Percentiles rank a stretch among this genome's conserved stretches.
Evolutionary conservation across 1,140 invertebrate species (phyloP).

Genomic region (Solenopsis invicta): DNA sequence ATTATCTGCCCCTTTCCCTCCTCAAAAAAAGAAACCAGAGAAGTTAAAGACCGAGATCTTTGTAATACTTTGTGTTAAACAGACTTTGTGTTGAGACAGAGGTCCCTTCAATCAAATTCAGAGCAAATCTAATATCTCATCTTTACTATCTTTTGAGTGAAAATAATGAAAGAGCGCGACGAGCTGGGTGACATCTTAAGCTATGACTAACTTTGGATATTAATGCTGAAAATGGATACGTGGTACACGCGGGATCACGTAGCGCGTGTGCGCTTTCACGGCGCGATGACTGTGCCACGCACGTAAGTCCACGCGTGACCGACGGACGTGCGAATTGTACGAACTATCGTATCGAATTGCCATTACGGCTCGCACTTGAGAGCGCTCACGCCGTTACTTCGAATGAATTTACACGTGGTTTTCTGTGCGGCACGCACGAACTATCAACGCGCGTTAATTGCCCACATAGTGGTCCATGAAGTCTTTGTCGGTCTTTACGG

Average conservation of each 20-base stretch:
- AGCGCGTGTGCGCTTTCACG: conserved; percentile 28
- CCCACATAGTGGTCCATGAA: conserved; percentile 69
- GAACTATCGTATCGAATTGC: conserved; percentile 81
- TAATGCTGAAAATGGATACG: background rate
- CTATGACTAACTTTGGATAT: background rate
- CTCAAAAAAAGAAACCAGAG: background rate
- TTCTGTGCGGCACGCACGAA: conserved; percentile 73
- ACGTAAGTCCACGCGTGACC: conserved; percentile 81
- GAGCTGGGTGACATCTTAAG: background rate
- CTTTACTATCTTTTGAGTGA: background rate
- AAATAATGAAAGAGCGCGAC: background rate
- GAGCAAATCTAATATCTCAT: background rate
- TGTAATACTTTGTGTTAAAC: background rate
- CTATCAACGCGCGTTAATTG: conserved; percentile 83
- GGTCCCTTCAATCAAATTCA: background rate
- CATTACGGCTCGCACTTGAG: conserved; percentile 76
- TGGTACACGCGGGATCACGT: conserved; percentile 28
- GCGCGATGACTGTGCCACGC: conserved; percentile 21
- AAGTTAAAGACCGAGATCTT: background rate
- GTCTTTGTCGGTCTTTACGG: conserved; percentile 60
- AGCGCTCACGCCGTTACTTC: conserved; percentile 61
- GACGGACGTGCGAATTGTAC: conserved; percentile 83
- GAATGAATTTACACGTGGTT: conserved; percentile 59
- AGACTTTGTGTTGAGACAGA: background rate
- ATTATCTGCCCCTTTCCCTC: too few species aligned